Percentiles rank a stretch among this genome's conserved stretches.
These are phyloP conservation scores for Criorhina ranunculi DNA, from an alignment of 2,888 invertebrate genomes.

Conservation along the genomic window DNA sequence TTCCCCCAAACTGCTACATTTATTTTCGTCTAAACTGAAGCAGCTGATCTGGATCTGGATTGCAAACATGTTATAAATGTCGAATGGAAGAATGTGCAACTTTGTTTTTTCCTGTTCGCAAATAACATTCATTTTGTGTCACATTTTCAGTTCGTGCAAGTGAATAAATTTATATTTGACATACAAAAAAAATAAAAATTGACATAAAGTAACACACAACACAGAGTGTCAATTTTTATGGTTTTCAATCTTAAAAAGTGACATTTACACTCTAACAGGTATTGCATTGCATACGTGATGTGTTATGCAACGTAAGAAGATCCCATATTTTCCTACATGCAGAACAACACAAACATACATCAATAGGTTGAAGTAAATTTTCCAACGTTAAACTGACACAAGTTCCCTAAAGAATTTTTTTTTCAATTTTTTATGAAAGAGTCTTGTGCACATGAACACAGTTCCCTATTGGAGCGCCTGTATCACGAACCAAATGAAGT, in stretches of 20 bases:
- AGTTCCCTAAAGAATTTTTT: slow-evolving; percentile 12
- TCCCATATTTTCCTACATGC: background rate
- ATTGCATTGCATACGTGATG: slow-evolving; percentile 9
- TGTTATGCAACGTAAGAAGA: background rate
- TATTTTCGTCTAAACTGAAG: too few relatives aligned
- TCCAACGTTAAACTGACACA: slow-evolving; percentile 10
- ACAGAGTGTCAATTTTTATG: slow-evolving; percentile 1
- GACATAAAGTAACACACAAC: background rate
- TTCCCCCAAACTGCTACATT: too few relatives aligned
- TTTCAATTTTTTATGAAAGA: slow-evolving; percentile 44
- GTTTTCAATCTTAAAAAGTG: slow-evolving; percentile 20
- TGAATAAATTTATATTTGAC: background rate
- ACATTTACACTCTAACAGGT: slow-evolving; percentile 2
- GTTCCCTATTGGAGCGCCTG: slow-evolving; percentile 13
- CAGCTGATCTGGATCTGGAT: too few relatives aligned
- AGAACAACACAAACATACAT: background rate
- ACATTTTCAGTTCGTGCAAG: background rate
- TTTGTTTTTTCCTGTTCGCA: too few relatives aligned
- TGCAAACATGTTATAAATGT: too few relatives aligned
- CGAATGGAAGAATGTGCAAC: too few relatives aligned
- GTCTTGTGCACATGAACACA: slow-evolving; percentile 13
- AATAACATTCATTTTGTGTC: background rate
- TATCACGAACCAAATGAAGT: slow-evolving; percentile 34
- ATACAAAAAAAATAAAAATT: background rate
- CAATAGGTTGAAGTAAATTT: background rate